Base-by-base conservation (phyloP, 2,113 vertebrate species). In the Brachypteracias leptosomus region DNA sequence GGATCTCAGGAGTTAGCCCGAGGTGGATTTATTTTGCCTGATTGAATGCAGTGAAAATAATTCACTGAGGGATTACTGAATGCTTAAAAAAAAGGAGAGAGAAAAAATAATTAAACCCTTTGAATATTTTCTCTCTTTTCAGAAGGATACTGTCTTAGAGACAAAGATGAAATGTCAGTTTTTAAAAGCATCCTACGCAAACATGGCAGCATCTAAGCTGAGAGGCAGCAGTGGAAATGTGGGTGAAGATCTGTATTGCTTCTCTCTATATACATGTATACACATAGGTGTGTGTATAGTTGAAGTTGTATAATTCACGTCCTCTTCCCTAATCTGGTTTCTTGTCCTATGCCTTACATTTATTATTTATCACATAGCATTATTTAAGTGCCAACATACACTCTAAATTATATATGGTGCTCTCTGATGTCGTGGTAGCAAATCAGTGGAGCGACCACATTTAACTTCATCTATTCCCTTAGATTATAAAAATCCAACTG, bases 11-110 rank as follows among this genome's bases (percentile, higher is more conserved):
- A 90, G 68, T 87, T 92, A 87, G 70, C 44, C 17, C 0, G 0
- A 47, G 73, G 33, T 75, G 38, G 73, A 87, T 96, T 96, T 96
- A 88, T 90, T 93, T 92, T 91, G 35, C 25, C 61, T 22, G 12
- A 77, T 76, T 59, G n/a, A 81, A 77, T 57, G 8, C 76, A 72
- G 22, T 59, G 44, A 78, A 75, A 87, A 61, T 94, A 92, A 89
- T 89, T 91, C 70, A 72, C 40, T 20, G 42, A 78, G 44, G 49
- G 18, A 55, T 72, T 61, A 17, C 61, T 58, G 68, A 73, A 77
- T 36, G 47, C 35, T 63, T 36, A 73, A 38, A 24, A 16, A 36
- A 61, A 25, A 25, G 78, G 38, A 76, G 52, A 6, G 70, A 14
- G 15, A 11, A 70, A 55, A 33, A 73, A 44, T 6, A 90, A 75